These are phyloP conservation scores for Lytechinus variegatus DNA, from an alignment of 35 echinoderm and acorn worm genomes.

Conservation along the genomic window DNA sequence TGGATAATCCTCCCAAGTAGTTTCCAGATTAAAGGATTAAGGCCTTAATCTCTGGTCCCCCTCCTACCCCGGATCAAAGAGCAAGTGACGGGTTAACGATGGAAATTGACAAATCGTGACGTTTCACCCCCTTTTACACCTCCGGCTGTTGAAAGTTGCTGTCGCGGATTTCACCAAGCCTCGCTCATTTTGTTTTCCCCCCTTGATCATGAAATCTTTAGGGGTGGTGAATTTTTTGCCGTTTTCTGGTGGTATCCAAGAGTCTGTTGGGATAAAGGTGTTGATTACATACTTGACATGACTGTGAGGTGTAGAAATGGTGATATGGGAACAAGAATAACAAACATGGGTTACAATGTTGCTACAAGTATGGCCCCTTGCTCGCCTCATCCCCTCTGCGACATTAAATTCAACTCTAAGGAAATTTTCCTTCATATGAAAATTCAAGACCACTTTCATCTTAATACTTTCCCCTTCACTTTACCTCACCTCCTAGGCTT, in stretches of 20 bases:
- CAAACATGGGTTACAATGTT: background rate
- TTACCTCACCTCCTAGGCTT: background rate
- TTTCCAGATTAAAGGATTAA: conserved; percentile 27
- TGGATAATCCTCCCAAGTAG: conserved; percentile 39
- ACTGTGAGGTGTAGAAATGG: background rate
- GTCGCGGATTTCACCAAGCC: background rate
- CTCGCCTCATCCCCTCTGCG: background rate
- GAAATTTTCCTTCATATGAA: background rate
- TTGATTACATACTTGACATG: conserved; percentile 34
- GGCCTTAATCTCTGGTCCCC: conserved; percentile 3
- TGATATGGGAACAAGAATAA: conserved; percentile 10
- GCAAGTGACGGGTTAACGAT: conserved; percentile 15
- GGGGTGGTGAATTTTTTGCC: background rate
- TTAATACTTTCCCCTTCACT: no score
- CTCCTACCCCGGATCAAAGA: background rate
- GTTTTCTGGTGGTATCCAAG: background rate
- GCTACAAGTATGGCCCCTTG: background rate
- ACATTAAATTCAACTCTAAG: background rate
- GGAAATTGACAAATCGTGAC: background rate
- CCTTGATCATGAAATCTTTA: background rate
- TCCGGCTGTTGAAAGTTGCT: background rate
- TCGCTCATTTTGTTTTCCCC: background rate
- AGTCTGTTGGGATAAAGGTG: background rate
- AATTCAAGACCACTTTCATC: background rate
- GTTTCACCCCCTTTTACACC: background rate